phyloP scores from a whole-genome alignment of 2,888 invertebrate genomes.

The Ichneumoninae sp. region DNA sequence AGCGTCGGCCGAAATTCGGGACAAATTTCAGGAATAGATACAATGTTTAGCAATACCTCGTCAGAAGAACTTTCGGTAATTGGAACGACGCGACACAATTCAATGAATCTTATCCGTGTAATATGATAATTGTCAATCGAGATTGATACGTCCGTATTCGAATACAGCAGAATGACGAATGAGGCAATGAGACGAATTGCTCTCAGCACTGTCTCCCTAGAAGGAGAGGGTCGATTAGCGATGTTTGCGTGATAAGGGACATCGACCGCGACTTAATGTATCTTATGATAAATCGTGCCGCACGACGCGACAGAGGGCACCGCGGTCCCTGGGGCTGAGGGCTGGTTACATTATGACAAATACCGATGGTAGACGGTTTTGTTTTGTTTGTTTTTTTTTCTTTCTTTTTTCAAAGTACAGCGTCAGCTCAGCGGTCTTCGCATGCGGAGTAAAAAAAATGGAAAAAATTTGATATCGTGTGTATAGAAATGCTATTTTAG shows the following conservation, averaged over 20 bases:
- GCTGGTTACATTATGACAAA: neutral
- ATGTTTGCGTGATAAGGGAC: too few relatives aligned
- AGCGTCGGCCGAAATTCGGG: too few relatives aligned
- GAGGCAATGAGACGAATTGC: neutral
- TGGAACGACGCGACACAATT: neutral
- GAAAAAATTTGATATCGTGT: neutral
- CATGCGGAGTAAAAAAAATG: neutral
- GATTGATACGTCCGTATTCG: neutral
- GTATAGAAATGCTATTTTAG: slow-evolving; percentile 41
- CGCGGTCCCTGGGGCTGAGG: too few relatives aligned
- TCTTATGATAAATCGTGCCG: too few relatives aligned
- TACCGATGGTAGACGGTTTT: neutral
- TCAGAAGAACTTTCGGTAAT: neutral
- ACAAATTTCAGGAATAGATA: too few relatives aligned
- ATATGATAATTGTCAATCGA: too few relatives aligned
- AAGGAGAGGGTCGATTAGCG: too few relatives aligned
- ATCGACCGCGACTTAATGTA: too few relatives aligned
- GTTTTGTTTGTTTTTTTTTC: neutral
- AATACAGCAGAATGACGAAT: neutral
- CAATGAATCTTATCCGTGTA: too few relatives aligned
- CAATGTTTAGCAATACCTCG: neutral
- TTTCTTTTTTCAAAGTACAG: neutral
- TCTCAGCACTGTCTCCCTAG: neutral
- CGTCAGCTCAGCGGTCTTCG: too few relatives aligned
- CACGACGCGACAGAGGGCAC: too few relatives aligned